phyloP scores from a whole-genome alignment of 1,140 invertebrate species.

The Aphidius ervi region DNA sequence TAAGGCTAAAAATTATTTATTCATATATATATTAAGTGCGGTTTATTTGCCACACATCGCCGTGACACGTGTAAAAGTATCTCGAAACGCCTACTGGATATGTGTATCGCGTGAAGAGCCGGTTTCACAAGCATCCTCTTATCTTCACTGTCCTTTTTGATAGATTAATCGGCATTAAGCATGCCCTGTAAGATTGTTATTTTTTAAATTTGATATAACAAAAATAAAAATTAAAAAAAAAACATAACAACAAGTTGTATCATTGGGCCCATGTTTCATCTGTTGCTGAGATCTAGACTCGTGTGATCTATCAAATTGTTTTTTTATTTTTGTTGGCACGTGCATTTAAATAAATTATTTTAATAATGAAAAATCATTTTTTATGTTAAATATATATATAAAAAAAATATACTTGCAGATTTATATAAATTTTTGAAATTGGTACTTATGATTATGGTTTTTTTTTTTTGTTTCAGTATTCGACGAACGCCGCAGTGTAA shows the following conservation, averaged over 20 bases:
- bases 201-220: neutral
- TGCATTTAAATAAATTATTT: no score
- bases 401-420: neutral
- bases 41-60: constrained; percentile 12
- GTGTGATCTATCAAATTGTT: no score
- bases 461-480: neutral
- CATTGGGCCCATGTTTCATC: constrained; percentile 4
- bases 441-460: neutral
- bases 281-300: no score
- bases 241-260: no score
- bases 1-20: no score
- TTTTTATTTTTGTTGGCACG: no score
- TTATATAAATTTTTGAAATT: neutral
- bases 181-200: constrained; percentile 23
- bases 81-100: constrained; percentile 13
- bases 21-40: neutral
- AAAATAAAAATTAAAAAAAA: neutral
- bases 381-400: constrained; percentile 24
- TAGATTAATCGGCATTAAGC: constrained; percentile 43
- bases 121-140: constrained; percentile 15
- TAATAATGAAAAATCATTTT: constrained; percentile 22
- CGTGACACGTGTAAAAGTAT: constrained; percentile 17
- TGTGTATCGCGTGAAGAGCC: constrained; percentile 16
- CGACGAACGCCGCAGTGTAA: constrained; percentile 9
- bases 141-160: constrained; percentile 30